Evolutionary conservation across 1,140 invertebrate species (phyloP), one percentile per base, ranked within the genome.

Genomic region (Nephila pilipes): DNA sequence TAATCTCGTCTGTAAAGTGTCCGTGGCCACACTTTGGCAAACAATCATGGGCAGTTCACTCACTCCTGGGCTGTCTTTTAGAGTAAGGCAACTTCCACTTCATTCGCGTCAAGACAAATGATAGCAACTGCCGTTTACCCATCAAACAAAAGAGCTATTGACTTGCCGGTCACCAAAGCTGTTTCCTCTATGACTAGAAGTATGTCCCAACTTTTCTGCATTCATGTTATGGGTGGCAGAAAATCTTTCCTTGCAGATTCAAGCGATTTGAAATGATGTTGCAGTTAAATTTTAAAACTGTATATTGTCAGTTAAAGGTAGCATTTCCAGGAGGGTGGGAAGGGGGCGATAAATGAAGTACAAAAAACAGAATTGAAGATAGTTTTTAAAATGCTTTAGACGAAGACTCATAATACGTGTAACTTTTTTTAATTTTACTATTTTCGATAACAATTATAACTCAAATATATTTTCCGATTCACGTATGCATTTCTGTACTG

Each of bases 1-100:
- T 91, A 91, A 91, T 91, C 90, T 91, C 80, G 65, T 81, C 36
- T 91, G 90, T 25, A 32, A 91, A 91, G 80, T 91, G 80, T 75
- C 80, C 80, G 90, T 83, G 38, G 90, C 90, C 90, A 63, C 80
- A 79, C 79, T 83, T 83, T 38, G 25, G 80, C 54, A 91, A 91
- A 91, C 90, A 91, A 83, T 91, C 80, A 38, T 60, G 29, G 79
- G 57, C 58, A 54, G 90, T 81, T 57, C 60, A 79, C 46, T 58
- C 90, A n/a, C 63, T 75, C 29, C 22, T 46, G 80, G 38, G 54
- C 58, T 75, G 69, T 36, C 85, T 54, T 83, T 83, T 55, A 83
- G 85, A 60, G 60, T 54, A 65, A 29, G 63, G 69, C 38, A 57
- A 57, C 87, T 80, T 90, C 32, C 32, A 79, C 87, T 90, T 75